Evolutionary conservation across 2,888 invertebrate genomes (phyloP), one percentile per base, ranked within the genome.

Genomic region (Frankliniella fusca): DNA sequence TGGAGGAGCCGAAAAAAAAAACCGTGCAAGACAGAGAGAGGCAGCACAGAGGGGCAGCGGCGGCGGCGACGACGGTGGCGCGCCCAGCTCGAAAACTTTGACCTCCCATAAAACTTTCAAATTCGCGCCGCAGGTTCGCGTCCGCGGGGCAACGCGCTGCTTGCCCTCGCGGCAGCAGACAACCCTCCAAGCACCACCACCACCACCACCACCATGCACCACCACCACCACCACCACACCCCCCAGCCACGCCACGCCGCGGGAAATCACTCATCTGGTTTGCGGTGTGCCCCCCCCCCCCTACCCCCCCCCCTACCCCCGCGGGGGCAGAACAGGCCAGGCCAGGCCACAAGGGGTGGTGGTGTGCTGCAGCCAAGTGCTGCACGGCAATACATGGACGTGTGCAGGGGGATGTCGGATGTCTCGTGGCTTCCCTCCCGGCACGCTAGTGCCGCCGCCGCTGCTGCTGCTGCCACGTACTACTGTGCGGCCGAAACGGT

Each of bases 181-280:
- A 38, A 38, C 38, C 38, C n/a, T n/a, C n/a, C n/a, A n/a, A 38
- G 38, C 38, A 5, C n/a, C 38, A 38, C 3, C 38, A 5, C 3
- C 38, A 5, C 38, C 3, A 38, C 61, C 61, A 0, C 18, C 61
- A 20, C 61, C n/a, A n/a, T n/a, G n/a, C n/a, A n/a, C n/a, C 38
- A 38, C 3, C 38, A 5, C 3, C 38, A 5, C 38, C 3, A 38
- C 61, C 61, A 0, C 18, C 61, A 20, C 61, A 7, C 61, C n/a
- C 61, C 11, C 61, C 5, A 11, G 11, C 61, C n/a, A 0, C 15
- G 7, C 18, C 61, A 18, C 61, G 61, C n/a, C 61, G 70, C 23
- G 70, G 70, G 70, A 76, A 76, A 76, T 76, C 70, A 76, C 70
- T 76, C 70, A 76, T 27, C 70, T 15, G 54, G 54, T 54, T 54